phyloP scores from a whole-genome alignment of 2,113 vertebrate genomes.

The Corydoras maculifer region DNA sequence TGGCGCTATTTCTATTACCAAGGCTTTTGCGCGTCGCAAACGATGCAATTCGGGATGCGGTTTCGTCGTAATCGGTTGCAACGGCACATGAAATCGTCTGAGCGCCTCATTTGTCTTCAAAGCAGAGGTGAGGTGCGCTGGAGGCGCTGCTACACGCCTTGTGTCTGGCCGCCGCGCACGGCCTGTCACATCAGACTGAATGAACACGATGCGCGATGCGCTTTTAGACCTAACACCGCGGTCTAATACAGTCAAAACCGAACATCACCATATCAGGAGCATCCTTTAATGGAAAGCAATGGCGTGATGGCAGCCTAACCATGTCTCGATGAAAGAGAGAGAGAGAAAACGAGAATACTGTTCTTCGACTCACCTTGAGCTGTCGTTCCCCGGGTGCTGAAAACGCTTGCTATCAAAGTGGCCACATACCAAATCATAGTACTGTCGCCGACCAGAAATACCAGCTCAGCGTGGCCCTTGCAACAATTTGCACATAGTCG shows the following conservation, averaged over 20 bases:
- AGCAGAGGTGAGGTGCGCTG: neutral
- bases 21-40: neutral
- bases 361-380: slow-evolving; percentile 97
- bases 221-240: no score
- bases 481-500: slow-evolving; percentile 67
- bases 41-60: neutral
- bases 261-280: no score
- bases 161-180: slow-evolving; percentile 27
- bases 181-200: neutral
- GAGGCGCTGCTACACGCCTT: slow-evolving; percentile 29
- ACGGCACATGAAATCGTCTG: no score
- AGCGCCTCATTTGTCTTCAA: no score
- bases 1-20: no score
- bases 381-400: slow-evolving; percentile 87
- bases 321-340: no score
- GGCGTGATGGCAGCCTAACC: no score
- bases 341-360: slow-evolving; percentile 37
- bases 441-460: slow-evolving; percentile 77
- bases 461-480: slow-evolving; percentile 80
- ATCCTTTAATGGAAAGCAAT: no score
- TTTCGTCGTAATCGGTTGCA: no score
- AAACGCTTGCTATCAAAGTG: slow-evolving; percentile 99
- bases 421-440: slow-evolving; percentile 89
- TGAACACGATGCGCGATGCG: no score
- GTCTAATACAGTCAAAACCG: neutral